phyloP scores from a whole-genome alignment of 1,140 invertebrate genomes.

The Amphibalanus amphitrite region DNA sequence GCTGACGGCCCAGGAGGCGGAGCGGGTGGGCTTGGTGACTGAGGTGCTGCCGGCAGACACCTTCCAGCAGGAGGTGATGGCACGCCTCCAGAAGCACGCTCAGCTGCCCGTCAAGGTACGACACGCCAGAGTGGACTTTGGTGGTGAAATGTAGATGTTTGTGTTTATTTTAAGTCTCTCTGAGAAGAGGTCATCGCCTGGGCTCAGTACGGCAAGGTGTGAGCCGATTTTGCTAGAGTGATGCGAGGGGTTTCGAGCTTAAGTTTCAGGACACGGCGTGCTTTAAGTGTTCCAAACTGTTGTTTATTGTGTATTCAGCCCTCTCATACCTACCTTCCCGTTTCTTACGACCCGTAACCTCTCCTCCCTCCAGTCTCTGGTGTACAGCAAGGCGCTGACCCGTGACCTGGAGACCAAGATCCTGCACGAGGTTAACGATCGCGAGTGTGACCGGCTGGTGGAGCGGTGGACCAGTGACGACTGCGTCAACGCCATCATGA shows the following conservation, averaged over 20 bases:
- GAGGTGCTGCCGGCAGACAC: constrained; percentile 40
- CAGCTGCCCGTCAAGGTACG: constrained; percentile 29
- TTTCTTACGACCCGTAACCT: too few relatives aligned
- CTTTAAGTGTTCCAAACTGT: too few relatives aligned
- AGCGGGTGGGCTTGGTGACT: constrained; percentile 48
- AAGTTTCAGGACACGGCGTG: too few relatives aligned
- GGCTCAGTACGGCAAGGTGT: too few relatives aligned
- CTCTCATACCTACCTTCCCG: too few relatives aligned
- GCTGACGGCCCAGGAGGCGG: constrained; percentile 54
- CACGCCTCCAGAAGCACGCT: constrained; percentile 31
- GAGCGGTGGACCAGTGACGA: constrained; percentile 43
- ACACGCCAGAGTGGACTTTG: too few relatives aligned
- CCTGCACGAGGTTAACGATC: constrained; percentile 30
- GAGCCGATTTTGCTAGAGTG: too few relatives aligned
- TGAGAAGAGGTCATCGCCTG: too few relatives aligned
- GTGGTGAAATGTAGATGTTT: too few relatives aligned
- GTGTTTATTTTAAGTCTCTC: too few relatives aligned
- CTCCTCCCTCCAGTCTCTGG: constrained; percentile 30
- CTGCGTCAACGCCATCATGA: constrained; percentile 34
- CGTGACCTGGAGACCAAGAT: constrained; percentile 8
- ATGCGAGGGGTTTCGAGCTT: too few relatives aligned
- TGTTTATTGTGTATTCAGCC: too few relatives aligned
- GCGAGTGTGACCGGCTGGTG: constrained; percentile 35
- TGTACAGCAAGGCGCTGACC: constrained; percentile 18
- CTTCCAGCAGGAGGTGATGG: constrained; percentile 39